Evolutionary conservation across 1,140 invertebrate species (phyloP).

Genomic region (Drosophila paulistorum): DNA sequence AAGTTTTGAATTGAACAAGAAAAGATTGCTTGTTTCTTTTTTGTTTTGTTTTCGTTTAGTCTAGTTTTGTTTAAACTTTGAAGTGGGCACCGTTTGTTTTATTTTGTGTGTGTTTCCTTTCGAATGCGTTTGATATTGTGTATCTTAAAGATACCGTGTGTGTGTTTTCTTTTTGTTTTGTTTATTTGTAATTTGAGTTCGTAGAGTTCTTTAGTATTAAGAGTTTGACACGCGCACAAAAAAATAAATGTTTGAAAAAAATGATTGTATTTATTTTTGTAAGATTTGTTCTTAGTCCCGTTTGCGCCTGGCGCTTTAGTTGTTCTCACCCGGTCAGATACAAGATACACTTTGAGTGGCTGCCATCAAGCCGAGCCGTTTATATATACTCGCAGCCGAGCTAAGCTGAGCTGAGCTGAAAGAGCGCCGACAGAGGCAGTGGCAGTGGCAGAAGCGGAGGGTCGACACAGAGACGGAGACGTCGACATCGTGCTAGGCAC

Average conservation of each 20-base stretch:
- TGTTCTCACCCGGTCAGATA: conserved; percentile 61
- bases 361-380: conserved; percentile 43
- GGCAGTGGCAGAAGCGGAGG: conserved; percentile 3
- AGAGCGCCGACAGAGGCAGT: conserved; percentile 1
- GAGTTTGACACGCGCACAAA: conserved; percentile 6
- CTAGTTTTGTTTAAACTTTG: background rate
- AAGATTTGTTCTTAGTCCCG: conserved; percentile 46
- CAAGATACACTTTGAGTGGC: conserved; percentile 63
- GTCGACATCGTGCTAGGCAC: conserved; percentile 41
- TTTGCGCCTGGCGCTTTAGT: conserved; percentile 32
- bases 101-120: background rate
- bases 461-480: background rate
- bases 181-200: background rate
- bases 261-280: conserved; percentile 3
- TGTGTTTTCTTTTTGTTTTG: background rate
- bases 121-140: background rate
- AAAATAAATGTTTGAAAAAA: conserved; percentile 11
- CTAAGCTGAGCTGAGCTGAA: conserved; percentile 24
- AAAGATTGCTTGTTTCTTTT: background rate
- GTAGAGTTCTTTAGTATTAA: background rate
- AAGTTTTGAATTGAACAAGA: conserved; percentile 6
- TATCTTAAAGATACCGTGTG: background rate
- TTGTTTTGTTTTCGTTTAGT: background rate
- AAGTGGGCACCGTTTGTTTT: conserved; percentile 4
- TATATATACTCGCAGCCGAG: conserved; percentile 40